These are phyloP conservation scores for Ceratosolen fusciceps DNA, from an alignment of 1,140 invertebrate species.

Conservation along the genomic window DNA sequence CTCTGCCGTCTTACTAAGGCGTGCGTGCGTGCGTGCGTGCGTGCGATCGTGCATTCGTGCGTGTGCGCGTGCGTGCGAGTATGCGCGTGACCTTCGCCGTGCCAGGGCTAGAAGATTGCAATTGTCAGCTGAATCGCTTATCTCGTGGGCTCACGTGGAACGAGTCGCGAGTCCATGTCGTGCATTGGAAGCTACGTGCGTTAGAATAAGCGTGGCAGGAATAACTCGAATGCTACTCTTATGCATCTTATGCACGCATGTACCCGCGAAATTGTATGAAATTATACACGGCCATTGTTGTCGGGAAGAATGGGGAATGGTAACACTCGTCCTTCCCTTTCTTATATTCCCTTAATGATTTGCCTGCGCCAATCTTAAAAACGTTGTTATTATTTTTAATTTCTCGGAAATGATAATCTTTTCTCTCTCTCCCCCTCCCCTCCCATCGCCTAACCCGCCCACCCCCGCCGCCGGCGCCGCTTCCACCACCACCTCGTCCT, in stretches of 20 bases:
- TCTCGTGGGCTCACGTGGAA: conserved; percentile 27
- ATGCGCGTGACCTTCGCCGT: conserved; percentile 13
- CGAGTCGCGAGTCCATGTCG: neutral
- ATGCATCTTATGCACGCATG: conserved; percentile 12
- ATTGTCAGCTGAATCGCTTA: conserved; percentile 34
- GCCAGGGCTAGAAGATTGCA: conserved; percentile 8
- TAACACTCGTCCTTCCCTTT: conserved; percentile 26
- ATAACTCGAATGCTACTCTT: neutral
- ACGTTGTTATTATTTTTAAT: conserved; percentile 12
- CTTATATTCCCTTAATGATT: conserved; percentile 7
- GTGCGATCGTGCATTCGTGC: no score
- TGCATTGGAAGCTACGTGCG: neutral
- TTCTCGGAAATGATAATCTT: neutral
- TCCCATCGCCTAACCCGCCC: no score
- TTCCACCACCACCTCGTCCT: neutral
- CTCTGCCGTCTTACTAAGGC: neutral
- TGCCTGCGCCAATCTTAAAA: neutral
- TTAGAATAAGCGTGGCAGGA: conserved; percentile 27
- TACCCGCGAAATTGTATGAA: conserved; percentile 40
- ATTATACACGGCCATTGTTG: conserved; percentile 41
- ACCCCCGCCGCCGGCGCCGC: no score
- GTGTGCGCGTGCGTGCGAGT: neutral
- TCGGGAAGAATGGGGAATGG: conserved; percentile 34
- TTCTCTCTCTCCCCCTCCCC: no score
- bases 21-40: neutral